Base-by-base conservation (phyloP, 2,888 invertebrate species). In the Myopa testacea region DNA sequence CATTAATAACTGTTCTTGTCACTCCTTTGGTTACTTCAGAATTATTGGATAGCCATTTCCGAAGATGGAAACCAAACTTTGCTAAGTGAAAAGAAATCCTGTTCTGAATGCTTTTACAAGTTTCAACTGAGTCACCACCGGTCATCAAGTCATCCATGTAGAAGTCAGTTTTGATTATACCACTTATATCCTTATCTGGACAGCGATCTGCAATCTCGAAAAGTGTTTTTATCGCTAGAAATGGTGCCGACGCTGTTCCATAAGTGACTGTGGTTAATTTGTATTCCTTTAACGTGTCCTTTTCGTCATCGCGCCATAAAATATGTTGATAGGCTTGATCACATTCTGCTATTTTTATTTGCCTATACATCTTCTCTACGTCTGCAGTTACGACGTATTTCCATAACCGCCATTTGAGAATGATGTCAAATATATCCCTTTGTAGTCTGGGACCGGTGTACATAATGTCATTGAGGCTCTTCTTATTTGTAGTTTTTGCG, bases 171-270 rank as follows among this genome's bases (percentile, higher is more conserved):
- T 38, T 37, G n/a, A 72, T n/a, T 5, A 58, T 58, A 16, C 12
- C 19, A 6, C 58, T 16, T 58, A 58, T 58, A 19, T 58, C 58
- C 58, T 12, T 58, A 58, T 58, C 58, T 58, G 14, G 5, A n/a
- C n/a, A 58, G 16, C 58, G 58, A 58, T 58, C 26, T 4, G 71
- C 14, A 74, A 72, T 16, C n/a, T 71, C 26, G n/a, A 71, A 52
- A 12, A 78, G 55, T 60, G 68, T 73, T 40, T 76, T 58, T 19
- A 78, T 77, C 1, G 76, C 78, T 19, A 80, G 37, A 38, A 80
- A 80, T 76, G 80, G 79, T 2, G 81, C 80, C 6, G 78, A 60
- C 4, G 78, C 55, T n/a, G 78, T 80, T 7, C 80, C 79, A 58
- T 78, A 80, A 0, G 79, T 81, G 26, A 79, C 26, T 45, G 67